phyloP scores from a whole-genome alignment of 2,797 vertebrate species.

The Numenius phaeopus region DNA sequence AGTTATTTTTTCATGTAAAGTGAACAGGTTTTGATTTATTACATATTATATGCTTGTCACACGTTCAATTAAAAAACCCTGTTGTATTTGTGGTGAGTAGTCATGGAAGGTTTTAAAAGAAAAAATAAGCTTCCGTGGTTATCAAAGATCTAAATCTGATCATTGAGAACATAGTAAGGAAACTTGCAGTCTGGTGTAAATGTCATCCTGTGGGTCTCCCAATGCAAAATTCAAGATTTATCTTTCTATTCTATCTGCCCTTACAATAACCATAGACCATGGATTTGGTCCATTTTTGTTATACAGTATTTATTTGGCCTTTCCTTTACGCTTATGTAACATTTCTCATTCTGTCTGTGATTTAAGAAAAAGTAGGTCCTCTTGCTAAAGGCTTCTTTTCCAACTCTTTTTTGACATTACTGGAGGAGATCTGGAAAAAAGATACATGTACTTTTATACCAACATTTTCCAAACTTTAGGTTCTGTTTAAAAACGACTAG shows the following conservation, averaged over 20 bases:
- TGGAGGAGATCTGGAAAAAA: neutral
- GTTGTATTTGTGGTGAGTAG: neutral
- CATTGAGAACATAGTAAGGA: neutral
- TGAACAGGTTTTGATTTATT: neutral
- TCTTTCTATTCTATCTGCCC: neutral
- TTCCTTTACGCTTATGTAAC: neutral
- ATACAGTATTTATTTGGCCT: neutral
- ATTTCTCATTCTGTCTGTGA: neutral
- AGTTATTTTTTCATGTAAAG: neutral
- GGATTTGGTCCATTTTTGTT: neutral
- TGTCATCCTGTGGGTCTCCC: neutral
- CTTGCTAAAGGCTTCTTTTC: neutral
- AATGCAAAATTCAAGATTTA: neutral
- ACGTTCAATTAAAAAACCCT: neutral
- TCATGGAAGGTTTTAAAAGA: neutral
- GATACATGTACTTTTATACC: fast-evolving
- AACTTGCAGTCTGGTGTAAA: neutral
- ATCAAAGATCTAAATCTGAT: neutral
- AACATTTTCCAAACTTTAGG: neutral
- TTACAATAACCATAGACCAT: neutral
- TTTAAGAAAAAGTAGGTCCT: neutral
- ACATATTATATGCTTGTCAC: fast-evolving
- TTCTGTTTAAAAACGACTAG: neutral
- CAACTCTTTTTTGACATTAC: neutral
- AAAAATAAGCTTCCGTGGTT: neutral